Base-by-base conservation (phyloP, 2,113 vertebrate species). In the Salvator merianae region DNA sequence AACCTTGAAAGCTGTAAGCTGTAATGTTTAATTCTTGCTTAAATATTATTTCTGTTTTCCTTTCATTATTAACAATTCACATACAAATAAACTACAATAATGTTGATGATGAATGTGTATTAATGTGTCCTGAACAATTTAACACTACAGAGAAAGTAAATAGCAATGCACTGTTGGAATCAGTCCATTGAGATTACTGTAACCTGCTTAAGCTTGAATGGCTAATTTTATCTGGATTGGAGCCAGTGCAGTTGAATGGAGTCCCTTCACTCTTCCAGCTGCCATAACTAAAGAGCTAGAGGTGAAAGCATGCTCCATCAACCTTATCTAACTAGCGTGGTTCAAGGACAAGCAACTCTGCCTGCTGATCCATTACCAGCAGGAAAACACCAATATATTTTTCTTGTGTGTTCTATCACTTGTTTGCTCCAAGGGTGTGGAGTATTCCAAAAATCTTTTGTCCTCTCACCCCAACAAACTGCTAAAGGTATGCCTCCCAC, bases 21-120 rank as follows among this genome's bases (percentile, higher is more conserved):
- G 24, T 86, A 74, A 53, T 88, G 82, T 20, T 66, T 14, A 32
- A 26, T 7, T 90, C 90, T 86, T 87, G 66, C 87, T 81, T 18
- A 8, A 12, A 28, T 50, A 86, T 3, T 76, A 32, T 72, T 59
- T 59, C 55, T 77, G 1, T 69, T 81, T 85, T 40, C 47, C 79
- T 13, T 40, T 78, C 76, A 38, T 78, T 78, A 16, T 13, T 2
- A 7, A 14, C 3, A 24, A 22, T 78, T 63, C 76, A 78, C 5
- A 63, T 26, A 59, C 16, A 59, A 59, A 59, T 59, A 59, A 59
- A 59, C 55, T 59, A 20, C 20, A 59, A 59, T 18, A 59, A 59
- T 20, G 13, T 30, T 6, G 12, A 63, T 7, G 32, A 7, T 22
- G 34, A 3, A 14, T 14, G 16, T 38, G 34, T 78, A 24, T 62